A percentile compares a stretch with the other conserved stretches of the same genome.
phyloP scores from a whole-genome alignment of 2,113 vertebrate genomes.

The Chaetodon auriga region DNA sequence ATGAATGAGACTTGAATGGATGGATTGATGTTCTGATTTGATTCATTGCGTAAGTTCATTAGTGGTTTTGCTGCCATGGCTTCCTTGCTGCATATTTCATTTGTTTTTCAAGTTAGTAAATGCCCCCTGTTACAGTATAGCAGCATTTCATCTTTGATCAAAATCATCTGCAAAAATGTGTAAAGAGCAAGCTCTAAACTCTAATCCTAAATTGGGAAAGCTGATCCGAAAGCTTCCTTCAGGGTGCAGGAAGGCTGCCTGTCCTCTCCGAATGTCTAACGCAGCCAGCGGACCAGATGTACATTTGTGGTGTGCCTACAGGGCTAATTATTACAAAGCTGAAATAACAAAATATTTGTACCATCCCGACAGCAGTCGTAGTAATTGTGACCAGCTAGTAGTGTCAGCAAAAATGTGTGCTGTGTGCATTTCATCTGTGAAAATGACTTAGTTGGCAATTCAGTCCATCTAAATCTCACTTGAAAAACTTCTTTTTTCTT shows the following conservation, averaged over 20 bases:
- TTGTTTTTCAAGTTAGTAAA: constrained; percentile 18
- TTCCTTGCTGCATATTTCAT: constrained; percentile 3
- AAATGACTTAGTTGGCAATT: constrained; percentile 38
- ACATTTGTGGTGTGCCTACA: not conserved
- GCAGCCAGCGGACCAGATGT: constrained; percentile 10
- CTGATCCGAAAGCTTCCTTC: constrained; percentile 34
- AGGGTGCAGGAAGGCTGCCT: not conserved
- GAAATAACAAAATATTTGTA: constrained; percentile 27
- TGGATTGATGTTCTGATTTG: constrained; percentile 9
- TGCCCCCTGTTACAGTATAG: not conserved
- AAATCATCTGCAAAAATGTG: constrained; percentile 30
- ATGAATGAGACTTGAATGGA: constrained; percentile 19
- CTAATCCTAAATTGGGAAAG: constrained; percentile 33
- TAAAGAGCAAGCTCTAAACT: constrained; percentile 26
- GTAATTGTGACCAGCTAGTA: constrained; percentile 7
- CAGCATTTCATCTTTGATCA: constrained; percentile 19
- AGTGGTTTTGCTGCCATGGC: not conserved
- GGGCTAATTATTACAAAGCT: constrained; percentile 35
- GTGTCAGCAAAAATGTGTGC: constrained; percentile 42
- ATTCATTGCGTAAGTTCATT: not conserved
- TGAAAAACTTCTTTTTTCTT: constrained; percentile 17
- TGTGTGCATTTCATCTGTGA: constrained; percentile 35
- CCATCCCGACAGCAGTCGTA: not conserved
- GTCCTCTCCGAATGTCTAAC: constrained; percentile 21
- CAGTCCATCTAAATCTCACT: not conserved